phyloP scores from a whole-genome alignment of 1,140 invertebrate genomes.

The Sitobion miscanthi region DNA sequence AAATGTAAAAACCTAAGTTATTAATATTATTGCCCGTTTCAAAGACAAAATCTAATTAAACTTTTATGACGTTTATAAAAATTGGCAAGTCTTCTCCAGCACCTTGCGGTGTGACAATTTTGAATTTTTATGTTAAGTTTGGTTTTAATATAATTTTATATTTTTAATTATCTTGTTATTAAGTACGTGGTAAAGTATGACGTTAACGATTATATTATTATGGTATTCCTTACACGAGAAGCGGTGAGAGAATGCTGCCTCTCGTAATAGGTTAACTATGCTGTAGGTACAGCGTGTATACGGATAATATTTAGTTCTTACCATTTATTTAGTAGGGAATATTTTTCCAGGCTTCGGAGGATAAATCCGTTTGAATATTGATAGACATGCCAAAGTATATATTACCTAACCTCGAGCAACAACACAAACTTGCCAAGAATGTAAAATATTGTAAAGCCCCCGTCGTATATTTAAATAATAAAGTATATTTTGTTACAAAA shows the following conservation, averaged over 20 bases:
- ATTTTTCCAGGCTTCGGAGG: not conserved
- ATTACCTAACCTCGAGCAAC: not conserved
- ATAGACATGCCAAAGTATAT: conserved; percentile 21
- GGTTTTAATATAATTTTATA: not conserved
- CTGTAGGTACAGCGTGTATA: not conserved
- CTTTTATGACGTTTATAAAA: conserved; percentile 4
- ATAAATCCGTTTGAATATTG: conserved; percentile 16
- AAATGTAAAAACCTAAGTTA: conserved; percentile 33
- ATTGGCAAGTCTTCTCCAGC: not conserved
- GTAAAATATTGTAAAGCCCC: conserved; percentile 6
- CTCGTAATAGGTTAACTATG: not conserved
- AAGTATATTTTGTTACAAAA: conserved; percentile 34
- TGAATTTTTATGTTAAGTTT: not conserved
- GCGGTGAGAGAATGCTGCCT: not conserved
- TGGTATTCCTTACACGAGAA: not conserved
- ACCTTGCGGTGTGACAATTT: no score
- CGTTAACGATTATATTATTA: not conserved
- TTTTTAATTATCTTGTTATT: not conserved
- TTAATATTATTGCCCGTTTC: not conserved
- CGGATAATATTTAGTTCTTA: conserved; percentile 24
- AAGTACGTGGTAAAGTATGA: not conserved
- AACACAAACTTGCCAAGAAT: conserved; percentile 32
- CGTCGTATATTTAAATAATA: conserved; percentile 18
- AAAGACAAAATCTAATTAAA: conserved; percentile 5
- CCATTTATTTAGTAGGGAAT: not conserved